Conservation (phyloP, 1,140 invertebrate genomes). For the Rhizoglyphus robini region DNA sequence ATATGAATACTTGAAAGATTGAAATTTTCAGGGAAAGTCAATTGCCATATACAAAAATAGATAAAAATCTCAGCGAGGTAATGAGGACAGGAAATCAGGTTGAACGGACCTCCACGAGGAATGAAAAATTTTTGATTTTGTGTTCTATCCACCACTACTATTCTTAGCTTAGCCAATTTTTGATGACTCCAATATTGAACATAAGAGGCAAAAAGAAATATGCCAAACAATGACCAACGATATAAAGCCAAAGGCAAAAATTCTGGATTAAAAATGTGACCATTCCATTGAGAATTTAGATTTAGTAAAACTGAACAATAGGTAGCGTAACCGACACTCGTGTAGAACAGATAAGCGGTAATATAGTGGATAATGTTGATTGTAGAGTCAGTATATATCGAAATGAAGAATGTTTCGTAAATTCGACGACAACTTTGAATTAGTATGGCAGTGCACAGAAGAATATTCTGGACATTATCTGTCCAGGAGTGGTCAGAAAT, state of each 20-base stretch:
- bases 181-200: conserved; percentile 53
- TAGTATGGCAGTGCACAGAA: conserved; percentile 19
- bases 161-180: conserved; percentile 49
- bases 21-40: not conserved
- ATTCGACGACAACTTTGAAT: not conserved
- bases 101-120: conserved; percentile 59
- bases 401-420: conserved; percentile 2
- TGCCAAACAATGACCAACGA: conserved; percentile 29
- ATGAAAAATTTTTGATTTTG: conserved; percentile 41
- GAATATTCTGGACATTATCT: too few relatives aligned
- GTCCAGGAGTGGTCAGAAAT: too few relatives aligned
- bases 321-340: not conserved
- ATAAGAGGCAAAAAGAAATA: conserved; percentile 49
- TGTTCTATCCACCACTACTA: too few relatives aligned
- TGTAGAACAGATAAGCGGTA: not conserved
- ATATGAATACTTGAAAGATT: too few relatives aligned
- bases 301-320: too few relatives aligned
- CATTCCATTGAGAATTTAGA: too few relatives aligned
- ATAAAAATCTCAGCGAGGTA: conserved; percentile 65
- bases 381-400: not conserved
- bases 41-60: not conserved
- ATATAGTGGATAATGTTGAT: conserved; percentile 2
- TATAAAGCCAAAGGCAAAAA: not conserved
- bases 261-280: too few relatives aligned
- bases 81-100: conserved; percentile 63